A percentile compares a stretch with the other conserved stretches of the same genome.
These are phyloP conservation scores for Grallaria varia DNA, from an alignment of 2,113 vertebrate species.

Conservation along the genomic window DNA sequence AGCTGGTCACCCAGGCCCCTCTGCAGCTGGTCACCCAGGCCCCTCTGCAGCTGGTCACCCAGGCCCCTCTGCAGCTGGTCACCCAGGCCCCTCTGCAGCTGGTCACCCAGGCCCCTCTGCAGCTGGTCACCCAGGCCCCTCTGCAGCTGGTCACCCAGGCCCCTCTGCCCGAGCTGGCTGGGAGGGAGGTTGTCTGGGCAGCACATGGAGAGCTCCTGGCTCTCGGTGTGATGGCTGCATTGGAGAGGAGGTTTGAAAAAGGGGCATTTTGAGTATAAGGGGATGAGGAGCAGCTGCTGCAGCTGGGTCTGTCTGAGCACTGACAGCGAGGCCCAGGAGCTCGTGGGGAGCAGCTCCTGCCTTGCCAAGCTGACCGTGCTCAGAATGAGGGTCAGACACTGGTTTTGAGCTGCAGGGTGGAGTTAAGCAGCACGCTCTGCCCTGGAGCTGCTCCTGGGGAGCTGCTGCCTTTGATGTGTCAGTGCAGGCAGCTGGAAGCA, in stretches of 20 bases:
- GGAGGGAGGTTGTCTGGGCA: not conserved
- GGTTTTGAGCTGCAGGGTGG: not conserved
- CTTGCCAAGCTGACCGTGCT: not conserved
- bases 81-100: not conserved
- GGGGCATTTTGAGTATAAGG: rapidly evolving
- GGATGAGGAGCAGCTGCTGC: not conserved
- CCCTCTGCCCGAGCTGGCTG: rapidly evolving
- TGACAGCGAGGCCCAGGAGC: rapidly evolving
- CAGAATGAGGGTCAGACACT: rapidly evolving
- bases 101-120: not conserved
- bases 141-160: slow-evolving; percentile 5
- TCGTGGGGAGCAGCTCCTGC: rapidly evolving
- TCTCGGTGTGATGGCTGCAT: rapidly evolving
- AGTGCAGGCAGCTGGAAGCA: not conserved
- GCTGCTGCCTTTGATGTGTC: not conserved
- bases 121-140: not conserved
- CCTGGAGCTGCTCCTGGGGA: not conserved
- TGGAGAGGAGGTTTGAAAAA: not conserved
- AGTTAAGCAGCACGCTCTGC: not conserved
- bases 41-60: not conserved
- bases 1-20: not conserved
- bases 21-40: not conserved
- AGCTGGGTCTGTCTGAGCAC: rapidly evolving
- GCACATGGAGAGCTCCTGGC: not conserved
- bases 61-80: not conserved